Percentiles rank a stretch among this genome's conserved stretches.
Evolutionary conservation across 2,113 vertebrate genomes (phyloP).

Genomic region (Benitochromis conjunctus): DNA sequence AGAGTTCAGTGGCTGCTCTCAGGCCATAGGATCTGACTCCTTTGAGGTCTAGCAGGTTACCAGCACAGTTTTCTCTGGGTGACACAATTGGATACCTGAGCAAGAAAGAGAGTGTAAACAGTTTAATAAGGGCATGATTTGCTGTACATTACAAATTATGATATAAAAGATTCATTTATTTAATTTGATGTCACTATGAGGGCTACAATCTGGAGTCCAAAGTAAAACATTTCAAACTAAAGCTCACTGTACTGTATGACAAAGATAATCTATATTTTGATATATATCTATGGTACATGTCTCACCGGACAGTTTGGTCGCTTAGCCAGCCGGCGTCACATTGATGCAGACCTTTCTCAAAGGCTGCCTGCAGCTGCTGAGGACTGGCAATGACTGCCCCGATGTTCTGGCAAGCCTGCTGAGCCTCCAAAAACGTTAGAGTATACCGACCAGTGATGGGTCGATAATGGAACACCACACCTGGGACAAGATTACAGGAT

Average conservation of each 20-base stretch:
- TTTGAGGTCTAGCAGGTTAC: constrained; percentile 78
- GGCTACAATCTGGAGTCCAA: neutral
- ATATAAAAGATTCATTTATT: neutral
- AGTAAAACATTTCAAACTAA: neutral
- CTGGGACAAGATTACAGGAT: constrained; percentile 47
- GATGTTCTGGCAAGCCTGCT: constrained; percentile 76
- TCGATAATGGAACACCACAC: constrained; percentile 91
- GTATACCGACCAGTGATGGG: constrained; percentile 79
- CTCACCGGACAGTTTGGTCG: constrained; percentile 92
- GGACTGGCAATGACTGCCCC: constrained; percentile 82
- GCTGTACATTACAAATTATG: neutral
- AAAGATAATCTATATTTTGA: neutral
- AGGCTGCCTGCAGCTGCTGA: constrained; percentile 86
- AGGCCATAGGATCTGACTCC: constrained; percentile 85
- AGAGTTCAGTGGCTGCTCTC: constrained; percentile 78
- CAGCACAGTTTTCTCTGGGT: constrained; percentile 83
- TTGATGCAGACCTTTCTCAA: constrained; percentile 86
- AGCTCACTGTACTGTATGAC: neutral
- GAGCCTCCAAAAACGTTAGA: constrained; percentile 84
- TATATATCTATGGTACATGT: neutral
- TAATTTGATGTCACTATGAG: neutral
- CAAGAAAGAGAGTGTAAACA: neutral
- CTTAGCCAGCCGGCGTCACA: constrained; percentile 92
- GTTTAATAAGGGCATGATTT: neutral
- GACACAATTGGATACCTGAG: constrained; percentile 88